Base-by-base conservation (phyloP, 2,888 invertebrate genomes). In the Yponomeuta sedellus region DNA sequence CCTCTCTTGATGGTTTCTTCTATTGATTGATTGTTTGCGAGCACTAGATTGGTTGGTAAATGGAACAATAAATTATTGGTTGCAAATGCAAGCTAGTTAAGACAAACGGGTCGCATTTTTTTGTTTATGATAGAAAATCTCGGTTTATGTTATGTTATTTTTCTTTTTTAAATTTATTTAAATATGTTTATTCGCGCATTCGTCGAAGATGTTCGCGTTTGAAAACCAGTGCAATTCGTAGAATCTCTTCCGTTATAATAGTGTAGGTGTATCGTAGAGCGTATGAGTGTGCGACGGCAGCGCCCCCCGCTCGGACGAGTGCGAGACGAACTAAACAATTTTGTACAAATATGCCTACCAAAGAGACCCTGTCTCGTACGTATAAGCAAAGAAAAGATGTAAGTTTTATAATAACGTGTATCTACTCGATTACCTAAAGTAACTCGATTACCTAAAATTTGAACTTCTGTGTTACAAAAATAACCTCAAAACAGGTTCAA, bases 311-410 rank as follows among this genome's bases (percentile, higher is more conserved):
- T 76, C 76, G 80, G 75, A 40, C 75, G 72, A 77, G 81, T 80
- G 81, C 80, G 84, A 78, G 83, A 83, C 76, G 82, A 82, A 88
- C 88, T 87, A 81, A 86, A 80, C 70, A 82, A 86, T 87, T 85
- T 92, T 92, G 92, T 92, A 92, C 92, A 92, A 92, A 92, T 87
- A 91, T 88, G 88, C 89, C 91, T 92, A 92, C 92, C 92, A 92
- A 92, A 92, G 92, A 92, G 91, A 91, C 91, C 82, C 91, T 91
- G 92, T 92, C 92, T 92, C 92, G 88, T 91, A 91, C 90, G 86
- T 85, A 86, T 88, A 90, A 90, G 89, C 88, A 85, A 81, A 80
- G 84, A 85, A 85, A 84, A 86, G 85, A 87, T 83, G 85, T 88
- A 88, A 87, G 85, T 88, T 87, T 83, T 80, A 86, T 80, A 83